These are phyloP conservation scores for Plagiodera versicolora DNA, from an alignment of 2,888 invertebrate genomes.

Conservation along the genomic window DNA sequence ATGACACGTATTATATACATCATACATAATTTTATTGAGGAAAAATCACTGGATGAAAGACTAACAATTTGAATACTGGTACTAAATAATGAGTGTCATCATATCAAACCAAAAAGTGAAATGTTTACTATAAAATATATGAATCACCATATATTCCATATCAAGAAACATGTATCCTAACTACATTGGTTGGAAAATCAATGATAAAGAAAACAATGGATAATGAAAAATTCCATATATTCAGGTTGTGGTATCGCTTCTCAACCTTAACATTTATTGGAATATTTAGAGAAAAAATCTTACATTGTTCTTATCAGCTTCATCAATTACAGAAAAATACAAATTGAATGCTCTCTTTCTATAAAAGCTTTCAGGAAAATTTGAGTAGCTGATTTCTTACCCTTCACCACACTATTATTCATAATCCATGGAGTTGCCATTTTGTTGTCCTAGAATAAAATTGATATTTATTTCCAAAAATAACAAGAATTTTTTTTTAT, in stretches of 20 bases:
- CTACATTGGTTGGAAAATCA: too few relatives aligned
- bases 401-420: conserved; percentile 27
- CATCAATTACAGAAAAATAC: conserved; percentile 17
- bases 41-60: too few relatives aligned
- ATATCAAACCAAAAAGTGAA: too few relatives aligned
- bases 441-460: conserved; percentile 34
- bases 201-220: background rate
- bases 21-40: too few relatives aligned
- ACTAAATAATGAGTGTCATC: too few relatives aligned
- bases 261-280: conserved; percentile 16
- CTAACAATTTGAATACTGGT: too few relatives aligned
- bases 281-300: background rate
- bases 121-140: too few relatives aligned
- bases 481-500: too few relatives aligned
- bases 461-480: background rate
- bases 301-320: conserved; percentile 38
- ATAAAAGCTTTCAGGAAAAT: background rate
- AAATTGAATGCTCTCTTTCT: conserved; percentile 1
- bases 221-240: background rate
- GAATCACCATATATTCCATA: too few relatives aligned
- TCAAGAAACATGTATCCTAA: too few relatives aligned
- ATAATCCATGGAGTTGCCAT: conserved; percentile 39
- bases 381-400: conserved; percentile 16
- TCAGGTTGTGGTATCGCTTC: conserved; percentile 17
- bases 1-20: too few relatives aligned